phyloP scores from a whole-genome alignment of 64 coral and sea anemone species.

The Catalaphyllia jardinei region DNA sequence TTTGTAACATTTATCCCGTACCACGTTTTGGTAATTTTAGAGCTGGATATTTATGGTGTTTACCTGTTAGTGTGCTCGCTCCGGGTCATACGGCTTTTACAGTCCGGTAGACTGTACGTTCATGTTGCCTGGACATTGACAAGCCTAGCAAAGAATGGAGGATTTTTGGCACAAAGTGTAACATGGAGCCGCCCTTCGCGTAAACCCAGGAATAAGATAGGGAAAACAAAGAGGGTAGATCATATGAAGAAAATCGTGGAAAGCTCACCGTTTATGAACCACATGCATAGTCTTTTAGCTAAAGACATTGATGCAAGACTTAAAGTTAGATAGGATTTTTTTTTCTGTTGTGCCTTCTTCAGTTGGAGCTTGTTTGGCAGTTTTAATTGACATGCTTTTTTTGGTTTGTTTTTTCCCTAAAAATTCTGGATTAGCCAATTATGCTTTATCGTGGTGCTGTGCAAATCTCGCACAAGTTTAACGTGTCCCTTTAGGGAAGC shows the following conservation, averaged over 20 bases:
- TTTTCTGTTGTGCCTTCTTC: not conserved
- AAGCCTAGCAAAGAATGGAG: not conserved
- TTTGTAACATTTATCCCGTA: conserved; percentile 15
- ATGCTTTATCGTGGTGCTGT: too few species aligned
- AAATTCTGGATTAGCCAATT: too few species aligned
- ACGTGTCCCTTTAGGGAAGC: too few species aligned
- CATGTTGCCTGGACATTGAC: not conserved
- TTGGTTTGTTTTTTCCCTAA: too few species aligned
- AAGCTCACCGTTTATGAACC: not conserved
- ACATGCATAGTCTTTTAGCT: not conserved
- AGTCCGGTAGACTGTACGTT: not conserved
- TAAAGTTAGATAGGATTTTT: not conserved
- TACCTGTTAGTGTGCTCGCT: not conserved
- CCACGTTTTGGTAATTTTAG: conserved; percentile 12
- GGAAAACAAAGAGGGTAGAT: not conserved
- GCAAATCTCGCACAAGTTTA: too few species aligned
- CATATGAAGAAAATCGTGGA: not conserved
- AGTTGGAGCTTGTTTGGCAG: too few species aligned
- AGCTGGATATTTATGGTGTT: not conserved
- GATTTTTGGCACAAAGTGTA: not conserved
- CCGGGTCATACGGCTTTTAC: not conserved
- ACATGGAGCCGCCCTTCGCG: not conserved
- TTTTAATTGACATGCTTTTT: too few species aligned
- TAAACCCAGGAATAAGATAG: not conserved
- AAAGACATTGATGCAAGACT: not conserved